phyloP scores from a whole-genome alignment of 2,888 invertebrate genomes.

The Hyposoter dolosus region DNA sequence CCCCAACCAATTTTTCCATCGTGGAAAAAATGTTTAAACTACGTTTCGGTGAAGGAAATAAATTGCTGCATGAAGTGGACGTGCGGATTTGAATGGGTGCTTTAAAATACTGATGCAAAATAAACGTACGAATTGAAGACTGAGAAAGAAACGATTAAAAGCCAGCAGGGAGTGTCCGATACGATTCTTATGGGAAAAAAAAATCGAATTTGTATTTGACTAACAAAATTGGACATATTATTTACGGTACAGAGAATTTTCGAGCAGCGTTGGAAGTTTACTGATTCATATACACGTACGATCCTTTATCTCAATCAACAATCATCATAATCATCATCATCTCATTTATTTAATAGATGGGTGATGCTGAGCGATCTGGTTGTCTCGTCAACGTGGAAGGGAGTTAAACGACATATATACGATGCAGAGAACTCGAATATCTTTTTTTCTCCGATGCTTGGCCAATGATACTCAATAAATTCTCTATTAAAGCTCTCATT shows the following conservation, averaged over 20 bases:
- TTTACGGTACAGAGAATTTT: conserved; percentile 2
- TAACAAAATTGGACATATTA: conserved; percentile 10
- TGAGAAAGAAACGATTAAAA: background rate
- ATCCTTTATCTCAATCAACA: conserved; percentile 56
- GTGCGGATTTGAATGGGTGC: too few relatives aligned
- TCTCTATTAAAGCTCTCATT: conserved; percentile 53
- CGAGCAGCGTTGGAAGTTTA: background rate
- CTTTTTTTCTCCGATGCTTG: conserved; percentile 30
- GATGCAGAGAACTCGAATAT: conserved; percentile 11
- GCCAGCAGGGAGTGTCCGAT: background rate
- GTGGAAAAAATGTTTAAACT: background rate
- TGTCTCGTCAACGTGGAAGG: conserved; percentile 36
- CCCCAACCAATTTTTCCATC: background rate
- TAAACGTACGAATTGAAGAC: too few relatives aligned
- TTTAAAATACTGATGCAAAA: too few relatives aligned
- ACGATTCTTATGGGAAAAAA: conserved; percentile 12
- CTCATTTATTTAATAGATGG: conserved; percentile 55
- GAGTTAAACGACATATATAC: conserved; percentile 44
- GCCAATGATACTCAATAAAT: conserved; percentile 58
- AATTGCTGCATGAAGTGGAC: too few relatives aligned
- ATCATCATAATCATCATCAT: conserved; percentile 46
- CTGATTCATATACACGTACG: conserved; percentile 8
- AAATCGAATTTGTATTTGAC: background rate
- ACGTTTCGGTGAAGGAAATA: too few relatives aligned
- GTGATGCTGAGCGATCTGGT: conserved; percentile 26